Evolutionary conservation across 2,797 vertebrate genomes (phyloP), one percentile per base, ranked within the genome.

Genomic region (Taenioides sp.): DNA sequence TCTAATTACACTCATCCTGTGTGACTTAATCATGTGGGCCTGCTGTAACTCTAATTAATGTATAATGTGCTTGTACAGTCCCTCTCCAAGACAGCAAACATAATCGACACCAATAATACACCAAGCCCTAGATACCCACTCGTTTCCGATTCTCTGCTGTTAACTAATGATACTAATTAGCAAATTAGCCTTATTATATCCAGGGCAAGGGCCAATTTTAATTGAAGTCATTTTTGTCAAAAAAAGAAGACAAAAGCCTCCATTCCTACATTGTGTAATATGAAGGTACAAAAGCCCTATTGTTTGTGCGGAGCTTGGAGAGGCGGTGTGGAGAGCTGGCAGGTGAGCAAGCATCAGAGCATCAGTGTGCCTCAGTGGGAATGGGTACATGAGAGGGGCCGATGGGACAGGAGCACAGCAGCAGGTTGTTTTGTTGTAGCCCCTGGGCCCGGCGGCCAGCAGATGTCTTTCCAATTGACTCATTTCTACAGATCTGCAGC

Each of bases 391-490:
- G 76, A 82, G 76, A 69, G 34, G 28, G 60, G 47, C 73, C 59
- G 12, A 28, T 47, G 70, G 64, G 65, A 18, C 55, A 78, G 67
- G 58, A 18, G 78, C 60, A 78, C 73, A 83, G 87, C 83, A 88
- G 87, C 89, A 91, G 88, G 89, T 91, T 91, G 85, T 89, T 88
- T 89, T 89, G 88, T 86, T 84, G 79, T 85, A 82, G 86, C 87
- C 80, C 84, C 80, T 23, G 65, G 80, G 86, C 87, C 78, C 78
- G 67, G 81, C 76, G 70, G 85, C 88, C 89, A 84, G 91, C 92
- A 92, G 91, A 93, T 92, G 89, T 90, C 80, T 89, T 82, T 90
- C 82, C 92, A 92, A 92, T 92, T 92, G 89, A 91, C 92, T 93
- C 81, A 88, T 93, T 94, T 94, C 90, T 88, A 92, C 90, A 91